Conservation (phyloP, 1,140 invertebrate genomes). For the Brachionus plicatilis region DNA sequence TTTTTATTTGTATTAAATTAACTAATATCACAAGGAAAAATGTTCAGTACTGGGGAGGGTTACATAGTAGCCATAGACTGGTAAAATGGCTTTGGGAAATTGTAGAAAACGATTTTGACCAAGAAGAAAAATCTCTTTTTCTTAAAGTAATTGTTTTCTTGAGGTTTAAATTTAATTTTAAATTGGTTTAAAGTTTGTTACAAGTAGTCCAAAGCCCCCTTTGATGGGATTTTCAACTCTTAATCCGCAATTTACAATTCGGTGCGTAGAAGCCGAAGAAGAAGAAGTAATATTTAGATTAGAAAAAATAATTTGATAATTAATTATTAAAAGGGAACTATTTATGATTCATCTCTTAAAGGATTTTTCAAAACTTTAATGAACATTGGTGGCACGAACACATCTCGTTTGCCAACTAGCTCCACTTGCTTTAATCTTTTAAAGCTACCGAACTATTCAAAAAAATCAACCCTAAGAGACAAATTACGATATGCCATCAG, state of each 20-base stretch:
- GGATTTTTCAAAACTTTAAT: slow-evolving; percentile 96
- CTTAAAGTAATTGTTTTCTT: slow-evolving; percentile 63
- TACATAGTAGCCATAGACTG: slow-evolving; percentile 94
- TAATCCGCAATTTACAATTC: slow-evolving; percentile 96
- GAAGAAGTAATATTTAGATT: slow-evolving; percentile 65
- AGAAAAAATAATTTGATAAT: neutral
- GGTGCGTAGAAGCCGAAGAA: slow-evolving; percentile 96
- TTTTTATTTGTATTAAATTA: neutral
- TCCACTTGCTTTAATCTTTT: slow-evolving; percentile 98
- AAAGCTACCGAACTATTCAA: slow-evolving; percentile 97
- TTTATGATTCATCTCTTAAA: slow-evolving; percentile 59
- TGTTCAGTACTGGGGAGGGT: slow-evolving; percentile 97
- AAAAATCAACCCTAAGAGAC: slow-evolving; percentile 84
- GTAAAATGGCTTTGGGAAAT: slow-evolving; percentile 99
- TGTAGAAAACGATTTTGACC: slow-evolving; percentile 85
- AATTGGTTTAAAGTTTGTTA: slow-evolving; percentile 77
- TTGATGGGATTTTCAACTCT: slow-evolving; percentile 91
- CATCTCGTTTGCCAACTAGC: slow-evolving; percentile 87
- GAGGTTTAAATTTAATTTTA: slow-evolving; percentile 28
- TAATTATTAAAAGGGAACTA: slow-evolving; percentile 45
- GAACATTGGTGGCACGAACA: slow-evolving; percentile 86
- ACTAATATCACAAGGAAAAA: slow-evolving; percentile 61
- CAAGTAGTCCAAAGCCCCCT: slow-evolving; percentile 95
- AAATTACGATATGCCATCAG: slow-evolving; percentile 94
- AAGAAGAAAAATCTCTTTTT: slow-evolving; percentile 84